These are phyloP conservation scores for Galleria mellonella DNA, from an alignment of 1,140 invertebrate genomes.

Conservation along the genomic window DNA sequence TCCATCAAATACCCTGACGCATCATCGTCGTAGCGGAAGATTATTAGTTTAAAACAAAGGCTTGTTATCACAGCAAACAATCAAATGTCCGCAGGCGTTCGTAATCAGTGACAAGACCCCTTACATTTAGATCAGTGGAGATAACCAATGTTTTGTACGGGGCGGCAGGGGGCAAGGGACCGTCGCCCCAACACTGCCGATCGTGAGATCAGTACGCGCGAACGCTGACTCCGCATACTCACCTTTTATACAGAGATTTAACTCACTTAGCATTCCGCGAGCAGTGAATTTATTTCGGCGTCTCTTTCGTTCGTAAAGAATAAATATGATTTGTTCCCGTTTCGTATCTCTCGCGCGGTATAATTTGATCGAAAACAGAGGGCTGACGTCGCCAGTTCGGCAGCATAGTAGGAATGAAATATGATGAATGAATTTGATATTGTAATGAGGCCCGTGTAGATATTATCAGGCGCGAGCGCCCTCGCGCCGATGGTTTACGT, in stretches of 20 bases:
- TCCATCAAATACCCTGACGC: too few species aligned
- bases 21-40: too few species aligned
- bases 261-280: slow-evolving; percentile 59
- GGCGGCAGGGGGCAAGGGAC: slow-evolving; percentile 11
- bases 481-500: too few species aligned
- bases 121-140: slow-evolving; percentile 51
- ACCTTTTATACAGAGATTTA: slow-evolving; percentile 70
- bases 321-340: slow-evolving; percentile 34
- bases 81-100: slow-evolving; percentile 45
- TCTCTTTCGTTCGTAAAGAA: slow-evolving; percentile 31
- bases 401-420: slow-evolving; percentile 22
- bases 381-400: slow-evolving; percentile 38
- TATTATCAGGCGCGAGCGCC: too few species aligned
- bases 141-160: slow-evolving; percentile 47
- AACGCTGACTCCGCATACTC: slow-evolving; percentile 45
- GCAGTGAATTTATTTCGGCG: slow-evolving; percentile 43
- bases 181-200: slow-evolving; percentile 18
- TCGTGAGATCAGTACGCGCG: too few species aligned
- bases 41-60: slow-evolving; percentile 27
- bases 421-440: slow-evolving; percentile 45
- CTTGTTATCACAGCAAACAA: slow-evolving; percentile 37
- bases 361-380: slow-evolving; percentile 62
- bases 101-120: slow-evolving; percentile 43
- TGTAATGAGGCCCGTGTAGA: slow-evolving; percentile 24
- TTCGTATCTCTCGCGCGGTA: slow-evolving; percentile 31